phyloP scores from a whole-genome alignment of 2,888 invertebrate species.

The Drosophila lutescens region DNA sequence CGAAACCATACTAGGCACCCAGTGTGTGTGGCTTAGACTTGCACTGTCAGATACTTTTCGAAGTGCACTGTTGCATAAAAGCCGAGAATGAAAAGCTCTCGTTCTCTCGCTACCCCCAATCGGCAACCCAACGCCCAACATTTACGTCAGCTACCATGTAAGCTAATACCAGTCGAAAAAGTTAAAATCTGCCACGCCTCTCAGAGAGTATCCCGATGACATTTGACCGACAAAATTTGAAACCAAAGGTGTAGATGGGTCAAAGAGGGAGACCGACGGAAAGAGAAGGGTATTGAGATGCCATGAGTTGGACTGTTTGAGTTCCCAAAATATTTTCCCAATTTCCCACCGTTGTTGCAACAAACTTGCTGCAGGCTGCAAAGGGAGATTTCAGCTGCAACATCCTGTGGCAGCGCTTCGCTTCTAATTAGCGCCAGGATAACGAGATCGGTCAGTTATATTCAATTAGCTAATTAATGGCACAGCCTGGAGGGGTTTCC shows the following conservation, averaged over 20 bases:
- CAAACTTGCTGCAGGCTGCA: conserved; percentile 3
- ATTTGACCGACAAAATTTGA: conserved; percentile 53
- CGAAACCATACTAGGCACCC: conserved; percentile 65
- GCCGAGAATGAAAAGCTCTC: conserved; percentile 63
- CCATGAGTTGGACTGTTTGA: background rate
- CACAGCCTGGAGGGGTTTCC: background rate
- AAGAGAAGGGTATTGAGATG: conserved; percentile 6
- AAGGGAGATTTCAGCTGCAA: conserved; percentile 19
- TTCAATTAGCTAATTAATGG: conserved; percentile 42
- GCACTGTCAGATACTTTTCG: conserved; percentile 58
- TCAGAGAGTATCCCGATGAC: conserved; percentile 38
- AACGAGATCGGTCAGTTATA: conserved; percentile 33
- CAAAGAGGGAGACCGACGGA: background rate
- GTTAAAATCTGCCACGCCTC: conserved; percentile 50
- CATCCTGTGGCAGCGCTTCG: conserved; percentile 8
- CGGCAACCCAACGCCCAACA: conserved; percentile 1
- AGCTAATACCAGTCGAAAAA: conserved; percentile 49
- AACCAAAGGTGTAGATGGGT: conserved; percentile 13
- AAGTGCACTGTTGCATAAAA: conserved; percentile 77
- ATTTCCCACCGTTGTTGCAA: background rate
- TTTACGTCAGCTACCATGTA: conserved; percentile 51
- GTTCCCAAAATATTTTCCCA: background rate
- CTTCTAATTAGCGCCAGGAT: conserved; percentile 28
- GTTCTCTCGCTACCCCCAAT: background rate
- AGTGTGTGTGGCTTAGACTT: conserved; percentile 30